Base-by-base conservation (phyloP, 1,140 invertebrate species). In the Papilio helenus region DNA sequence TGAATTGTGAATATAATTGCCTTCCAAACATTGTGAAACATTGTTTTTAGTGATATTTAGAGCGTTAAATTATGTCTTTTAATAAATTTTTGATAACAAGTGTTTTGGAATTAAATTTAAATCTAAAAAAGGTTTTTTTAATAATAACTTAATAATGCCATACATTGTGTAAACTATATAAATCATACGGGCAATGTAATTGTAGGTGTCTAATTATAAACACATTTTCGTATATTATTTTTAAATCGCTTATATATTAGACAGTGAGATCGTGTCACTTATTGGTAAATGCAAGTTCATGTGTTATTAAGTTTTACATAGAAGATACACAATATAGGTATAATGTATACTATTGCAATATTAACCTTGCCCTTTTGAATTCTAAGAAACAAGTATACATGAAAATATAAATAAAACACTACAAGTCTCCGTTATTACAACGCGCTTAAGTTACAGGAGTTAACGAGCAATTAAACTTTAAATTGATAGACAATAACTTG, bases 231-330 rank as follows among this genome's bases (percentile, higher is more conserved):
- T 39, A 34, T 2, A 34, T 61, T 29, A 26, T 65, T 65, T 29
- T 74, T 26, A 44, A 29, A 49, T 18, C 77, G 76, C 79, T 79
- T 84, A 23, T 79, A 61, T 72, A 76, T 81, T 81, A 80, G n/a
- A 42, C 76, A 72, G 73, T 29, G 68, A 78, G 39, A 55, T 68
- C 23, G 73, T 49, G 81, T 80, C 71, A 81, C 79, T 79, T 80
- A 84, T 80, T 79, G 72, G 80, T 77, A 80, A 83, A 84, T 83
- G 79, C 77, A 81, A 81, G 82, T 79, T 80, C 79, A 80, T 80
- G 79, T 79, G 61, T 65, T 82, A 74, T 76, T 79, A 44, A 79
- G 55, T 77, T 77, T 77, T 77, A 77, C 76, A 77, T 65, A 77
- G 76, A 77, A 77, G 76, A 77, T 61, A 34, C 20, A 61, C 76